Base-by-base conservation (phyloP, 2,888 invertebrate species). In the Dendrolimus houi region DNA sequence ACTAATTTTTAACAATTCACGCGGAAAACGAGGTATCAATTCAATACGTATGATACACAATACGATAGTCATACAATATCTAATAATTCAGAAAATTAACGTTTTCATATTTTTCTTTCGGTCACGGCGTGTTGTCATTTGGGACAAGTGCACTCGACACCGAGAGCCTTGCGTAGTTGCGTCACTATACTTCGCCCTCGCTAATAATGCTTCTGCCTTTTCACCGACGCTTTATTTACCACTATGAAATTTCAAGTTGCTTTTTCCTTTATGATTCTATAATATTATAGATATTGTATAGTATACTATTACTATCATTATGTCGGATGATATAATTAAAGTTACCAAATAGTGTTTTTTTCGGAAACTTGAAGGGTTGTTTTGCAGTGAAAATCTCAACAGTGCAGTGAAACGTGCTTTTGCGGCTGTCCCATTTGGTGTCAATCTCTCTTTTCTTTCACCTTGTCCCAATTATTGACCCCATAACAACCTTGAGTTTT, bases 131-230 rank as follows among this genome's bases (percentile, higher is more conserved):
- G 75, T 86, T 76, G 81, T 83, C 87, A 90, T 87, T 75, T 71
- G 77, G 90, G 79, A 84, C 90, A 89, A 89, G 89, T 83, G 86
- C 87, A 87, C 81, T 81, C 82, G 87, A 89, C 88, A 89, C 87
- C 83, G 83, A 86, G 86, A 86, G 81, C 81, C 79, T 81, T 82
- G 64, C 67, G 61, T 53, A 57, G 64, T 77, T 75, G 87, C 88
- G 77, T 83, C 83, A 87, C 69, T 54, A 55, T 55, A 47, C 47
- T 47, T 47, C 47, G 47, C 47, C 53, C 57, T 63, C 67, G 71
- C 78, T 76, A 79, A 83, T 82, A 77, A 82, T 75, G 73, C 78
- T 68, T 75, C 70, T 76, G 67, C 68, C 74, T 81, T 73, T 80
- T 73, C 76, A 81, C 78, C 78, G 79, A 80, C 54, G 53, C 40